Evolutionary conservation across 35 echinoderm and acorn worm genomes (phyloP).

Genomic region (Hemicentrotus pulcherrimus): DNA sequence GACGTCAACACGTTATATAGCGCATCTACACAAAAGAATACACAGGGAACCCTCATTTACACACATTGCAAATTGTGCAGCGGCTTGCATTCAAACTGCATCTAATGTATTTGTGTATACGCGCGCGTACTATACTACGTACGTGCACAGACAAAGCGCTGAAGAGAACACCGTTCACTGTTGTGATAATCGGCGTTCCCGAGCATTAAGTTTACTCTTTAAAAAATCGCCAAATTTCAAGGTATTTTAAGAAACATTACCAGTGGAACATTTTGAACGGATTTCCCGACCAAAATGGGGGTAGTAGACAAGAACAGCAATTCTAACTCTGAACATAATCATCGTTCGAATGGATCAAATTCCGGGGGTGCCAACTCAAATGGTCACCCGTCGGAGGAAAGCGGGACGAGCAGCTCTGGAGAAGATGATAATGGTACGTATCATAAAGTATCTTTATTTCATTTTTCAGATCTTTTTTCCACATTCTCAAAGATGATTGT

Average conservation of each 20-base stretch:
- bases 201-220: not conserved
- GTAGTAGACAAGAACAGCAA: conserved; percentile 91
- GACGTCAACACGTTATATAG: no score
- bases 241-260: conserved; percentile 20
- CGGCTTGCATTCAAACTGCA: not conserved
- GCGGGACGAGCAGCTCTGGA: conserved; percentile 88
- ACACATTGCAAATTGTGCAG: no score
- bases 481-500: not conserved
- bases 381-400: conserved; percentile 91
- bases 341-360: conserved; percentile 88
- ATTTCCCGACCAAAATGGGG: conserved; percentile 67
- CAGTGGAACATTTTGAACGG: conserved; percentile 78
- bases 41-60: no score
- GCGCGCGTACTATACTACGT: not conserved
- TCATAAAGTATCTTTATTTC: not conserved
- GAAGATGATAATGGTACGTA: conserved; percentile 91
- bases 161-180: not conserved
- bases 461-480: not conserved
- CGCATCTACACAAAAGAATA: no score
- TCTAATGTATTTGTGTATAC: not conserved
- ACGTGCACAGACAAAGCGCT: not conserved
- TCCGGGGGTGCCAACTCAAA: conserved; percentile 86
- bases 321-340: conserved; percentile 85
- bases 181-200: not conserved
- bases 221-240: not conserved